Evolutionary conservation across 2,888 invertebrate genomes (phyloP), one percentile per base, ranked within the genome.

Genomic region (Alloscopus bannaensis): DNA sequence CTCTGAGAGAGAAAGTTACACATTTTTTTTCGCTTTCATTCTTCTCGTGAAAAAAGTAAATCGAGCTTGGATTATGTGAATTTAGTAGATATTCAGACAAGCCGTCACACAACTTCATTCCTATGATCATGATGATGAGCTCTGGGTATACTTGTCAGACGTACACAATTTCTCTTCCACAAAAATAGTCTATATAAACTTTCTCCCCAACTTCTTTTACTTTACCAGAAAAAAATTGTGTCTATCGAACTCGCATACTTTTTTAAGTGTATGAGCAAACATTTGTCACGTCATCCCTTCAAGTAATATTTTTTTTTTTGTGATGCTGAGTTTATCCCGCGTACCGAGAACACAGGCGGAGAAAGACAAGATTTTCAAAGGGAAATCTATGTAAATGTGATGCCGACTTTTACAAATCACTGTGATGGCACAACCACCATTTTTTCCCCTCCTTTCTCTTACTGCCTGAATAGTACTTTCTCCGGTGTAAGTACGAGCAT

Each of bases 341-440:
- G n/a, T 4, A 18, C 29, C 18, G 6, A 71, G 50, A 13, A 18
- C 47, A 52, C 55, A 73, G 66, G 66, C 66, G 62, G 57, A 55
- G 50, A 64, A 62, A 59, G n/a, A n/a, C n/a, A n/a, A n/a, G 64
- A 75, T 66, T 68, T 60, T 68, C 59, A 75, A 75, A 75, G 68
- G 55, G 77, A 77, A 70, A 70, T 70, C 62, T 65, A 77, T 77
- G 77, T 65, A 77, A 77, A 77, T 77, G 69, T 50, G 70, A 77
- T 77, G 70, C 77, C 70, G 77, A 77, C 77, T 77, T 77, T 77
- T 77, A 77, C 77, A 77, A 77, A 77, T 77, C 77, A 77, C 77
- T 57, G 70, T 64, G 77, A 77, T 77, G 77, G 69, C 77, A 45
- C 64, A 64, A 57, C 55, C 62, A 36, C 77, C 40, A 77, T 77